phyloP scores from a whole-genome alignment of 2,113 vertebrate species.

The Tragelaphus imberbis region DNA sequence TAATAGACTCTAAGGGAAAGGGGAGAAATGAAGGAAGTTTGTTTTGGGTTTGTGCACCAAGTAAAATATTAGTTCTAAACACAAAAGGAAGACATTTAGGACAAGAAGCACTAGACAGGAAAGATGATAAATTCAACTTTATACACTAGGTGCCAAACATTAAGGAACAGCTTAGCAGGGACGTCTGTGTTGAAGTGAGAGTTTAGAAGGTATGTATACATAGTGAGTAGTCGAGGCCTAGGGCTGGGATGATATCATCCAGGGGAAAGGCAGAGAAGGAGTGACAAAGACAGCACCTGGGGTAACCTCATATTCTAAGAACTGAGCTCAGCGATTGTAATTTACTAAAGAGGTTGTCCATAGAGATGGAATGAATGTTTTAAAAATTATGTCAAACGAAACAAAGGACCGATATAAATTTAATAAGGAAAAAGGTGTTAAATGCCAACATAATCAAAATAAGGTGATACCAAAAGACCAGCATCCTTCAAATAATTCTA shows the following conservation, averaged over 20 bases:
- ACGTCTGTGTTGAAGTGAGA: neutral
- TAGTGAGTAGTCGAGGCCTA: neutral
- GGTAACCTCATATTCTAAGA: neutral
- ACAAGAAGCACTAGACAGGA: neutral
- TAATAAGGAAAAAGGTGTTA: neutral
- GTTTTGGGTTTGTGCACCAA: neutral
- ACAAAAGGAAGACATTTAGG: neutral
- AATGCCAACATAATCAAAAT: neutral
- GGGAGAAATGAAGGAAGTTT: neutral
- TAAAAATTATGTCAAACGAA: neutral
- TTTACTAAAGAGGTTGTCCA: neutral
- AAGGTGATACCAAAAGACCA: neutral
- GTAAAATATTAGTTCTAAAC: neutral
- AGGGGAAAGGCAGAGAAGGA: neutral
- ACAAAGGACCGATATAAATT: neutral
- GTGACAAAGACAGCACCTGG: rapidly evolving
- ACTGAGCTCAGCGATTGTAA: neutral
- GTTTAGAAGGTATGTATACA: neutral
- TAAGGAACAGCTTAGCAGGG: neutral
- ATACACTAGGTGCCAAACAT: neutral
- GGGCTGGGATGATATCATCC: neutral
- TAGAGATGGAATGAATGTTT: neutral
- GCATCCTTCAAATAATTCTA: neutral
- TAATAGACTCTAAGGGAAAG: neutral
- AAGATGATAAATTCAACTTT: neutral